Evolutionary conservation across 2,888 invertebrate genomes (phyloP), one percentile per base, ranked within the genome.

Genomic region (Marasmarcha lunaedactyla): DNA sequence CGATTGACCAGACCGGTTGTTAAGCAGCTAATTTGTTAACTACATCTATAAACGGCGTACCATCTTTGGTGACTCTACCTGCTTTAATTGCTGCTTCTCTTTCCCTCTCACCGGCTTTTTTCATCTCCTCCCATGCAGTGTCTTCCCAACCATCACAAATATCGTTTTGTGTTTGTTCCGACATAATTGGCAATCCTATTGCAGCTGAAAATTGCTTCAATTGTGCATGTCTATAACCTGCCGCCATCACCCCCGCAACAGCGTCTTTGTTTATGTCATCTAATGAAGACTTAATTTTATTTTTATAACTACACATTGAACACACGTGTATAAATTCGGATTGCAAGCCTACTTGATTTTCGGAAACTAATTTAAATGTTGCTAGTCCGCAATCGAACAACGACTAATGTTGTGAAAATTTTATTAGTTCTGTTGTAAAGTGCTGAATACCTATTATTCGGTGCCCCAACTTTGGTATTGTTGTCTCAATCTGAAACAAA

Each of bases 311-410:
- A 35, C 26, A 35, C 39, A 39, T 20, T 14, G 34, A 34, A 35
- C 39, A 39, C 9, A 35, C 39, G 25, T 35, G 35, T 26, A 26
- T 34, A 39, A 39, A 39, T 15, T 33, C 38, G n/a, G 38, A 38
- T 38, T 20, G 33, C n/a, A n/a, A n/a, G 20, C 20, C 20, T 20
- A 20, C 20, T 20, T 20, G 20, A 20, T 20, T 20, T 20, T 20
- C 39, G 26, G 35, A 35, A 15, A 20, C 35, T 39, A 39, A 35
- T 26, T 35, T 25, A 6, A 39, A 10, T 34, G 34, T 39, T 13
- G 15, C 39, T 39, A 39, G 13, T 34, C 35, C 39, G 13, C 39
- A 35, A 35, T 39, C 9, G n/a, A 39, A 39, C 35, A 39, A 35
- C 34, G 34, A 34, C 9, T 25, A 35, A 14, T 39, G 39, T 10